These are phyloP conservation scores for Labeo catla DNA, from an alignment of 2,113 vertebrate genomes.

Conservation along the genomic window DNA sequence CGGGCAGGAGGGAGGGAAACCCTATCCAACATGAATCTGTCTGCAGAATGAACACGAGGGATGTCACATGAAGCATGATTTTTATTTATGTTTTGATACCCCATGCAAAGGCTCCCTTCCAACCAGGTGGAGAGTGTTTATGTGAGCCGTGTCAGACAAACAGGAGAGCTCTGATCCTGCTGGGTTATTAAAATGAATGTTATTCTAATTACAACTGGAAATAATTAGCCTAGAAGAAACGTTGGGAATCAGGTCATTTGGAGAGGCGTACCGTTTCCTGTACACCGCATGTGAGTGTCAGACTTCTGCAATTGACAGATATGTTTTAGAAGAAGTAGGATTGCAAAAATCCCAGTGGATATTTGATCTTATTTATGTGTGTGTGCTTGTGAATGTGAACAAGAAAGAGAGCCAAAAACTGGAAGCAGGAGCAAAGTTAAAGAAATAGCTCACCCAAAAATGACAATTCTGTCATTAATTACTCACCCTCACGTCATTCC, in stretches of 20 bases:
- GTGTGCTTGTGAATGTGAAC: constrained; percentile 12
- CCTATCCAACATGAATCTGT: constrained; percentile 67
- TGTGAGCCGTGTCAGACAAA: constrained; percentile 63
- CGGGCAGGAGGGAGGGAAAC: constrained; percentile 68
- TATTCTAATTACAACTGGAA: constrained; percentile 79
- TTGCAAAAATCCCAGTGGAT: constrained; percentile 53
- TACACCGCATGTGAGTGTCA: constrained; percentile 70
- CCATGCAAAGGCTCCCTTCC: constrained; percentile 71
- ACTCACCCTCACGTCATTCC: background rate
- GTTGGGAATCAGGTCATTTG: constrained; percentile 69
- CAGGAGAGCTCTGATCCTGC: constrained; percentile 29
- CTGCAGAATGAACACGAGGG: constrained; percentile 69
- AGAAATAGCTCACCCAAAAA: too few species aligned
- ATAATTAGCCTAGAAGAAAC: constrained; percentile 72
- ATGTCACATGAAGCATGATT: constrained; percentile 78
- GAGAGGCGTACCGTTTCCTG: constrained; percentile 58
- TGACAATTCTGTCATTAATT: background rate
- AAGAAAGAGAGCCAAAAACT: constrained; percentile 16
- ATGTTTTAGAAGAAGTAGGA: constrained; percentile 57
- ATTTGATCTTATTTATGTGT: constrained; percentile 38
- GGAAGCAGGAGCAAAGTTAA: constrained; percentile 34
- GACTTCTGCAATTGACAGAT: constrained; percentile 65
- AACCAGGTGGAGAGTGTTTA: constrained; percentile 77
- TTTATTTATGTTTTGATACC: constrained; percentile 77
- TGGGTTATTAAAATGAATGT: constrained; percentile 55